Evolutionary conservation across 2,888 invertebrate genomes (phyloP).

Genomic region (Fabriciana adippe): DNA sequence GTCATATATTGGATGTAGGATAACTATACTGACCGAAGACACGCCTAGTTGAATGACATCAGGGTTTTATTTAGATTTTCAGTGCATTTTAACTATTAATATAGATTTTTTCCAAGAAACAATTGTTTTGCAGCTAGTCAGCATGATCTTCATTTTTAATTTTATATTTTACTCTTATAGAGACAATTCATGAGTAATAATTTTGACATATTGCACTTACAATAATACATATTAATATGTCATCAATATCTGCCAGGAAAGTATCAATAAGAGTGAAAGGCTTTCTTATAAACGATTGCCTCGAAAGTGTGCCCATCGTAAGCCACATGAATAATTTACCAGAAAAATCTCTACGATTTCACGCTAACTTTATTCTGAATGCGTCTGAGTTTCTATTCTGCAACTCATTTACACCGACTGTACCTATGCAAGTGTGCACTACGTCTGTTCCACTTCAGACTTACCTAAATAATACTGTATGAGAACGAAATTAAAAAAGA

Average conservation of each 20-base stretch:
- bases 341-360: conserved; percentile 82
- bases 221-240: not conserved
- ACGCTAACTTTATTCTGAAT: conserved; percentile 77
- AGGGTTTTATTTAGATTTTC: no score
- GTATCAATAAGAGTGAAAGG: conserved; percentile 75
- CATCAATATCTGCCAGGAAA: not conserved
- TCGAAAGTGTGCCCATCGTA: conserved; percentile 76
- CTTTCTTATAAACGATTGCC: conserved; percentile 69
- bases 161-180: not conserved
- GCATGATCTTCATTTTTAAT: no score
- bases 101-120: no score
- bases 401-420: conserved; percentile 71
- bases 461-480: not conserved
- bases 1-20: no score
- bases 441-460: conserved; percentile 1
- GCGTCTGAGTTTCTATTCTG: conserved; percentile 77
- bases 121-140: no score
- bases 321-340: conserved; percentile 82
- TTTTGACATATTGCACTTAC: not conserved
- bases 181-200: not conserved
- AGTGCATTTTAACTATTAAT: no score
- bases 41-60: no score
- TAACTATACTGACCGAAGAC: no score
- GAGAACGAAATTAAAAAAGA: not conserved
- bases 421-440: conserved; percentile 59